Evolutionary conservation across 2,113 vertebrate species (phyloP).

Genomic region (Diglossa brunneiventris): DNA sequence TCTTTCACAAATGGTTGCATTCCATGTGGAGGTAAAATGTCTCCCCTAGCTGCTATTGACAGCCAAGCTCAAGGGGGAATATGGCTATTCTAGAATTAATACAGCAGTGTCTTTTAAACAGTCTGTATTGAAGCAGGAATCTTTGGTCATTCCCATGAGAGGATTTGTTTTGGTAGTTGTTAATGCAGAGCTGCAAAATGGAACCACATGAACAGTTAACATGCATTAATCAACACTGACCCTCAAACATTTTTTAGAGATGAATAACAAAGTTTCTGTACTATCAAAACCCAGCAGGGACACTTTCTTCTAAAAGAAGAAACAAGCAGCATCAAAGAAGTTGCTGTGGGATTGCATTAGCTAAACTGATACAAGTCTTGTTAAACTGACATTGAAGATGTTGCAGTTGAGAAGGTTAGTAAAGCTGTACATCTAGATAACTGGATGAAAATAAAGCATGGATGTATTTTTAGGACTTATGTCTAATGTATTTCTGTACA

Average conservation of each 20-base stretch:
- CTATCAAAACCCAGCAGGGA: not conserved
- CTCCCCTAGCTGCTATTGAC: not conserved
- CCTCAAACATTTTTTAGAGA: not conserved
- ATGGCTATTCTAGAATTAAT: not conserved
- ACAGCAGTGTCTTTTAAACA: not conserved
- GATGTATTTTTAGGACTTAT: not conserved
- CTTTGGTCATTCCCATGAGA: not conserved
- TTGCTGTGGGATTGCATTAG: not conserved
- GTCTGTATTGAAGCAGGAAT: not conserved
- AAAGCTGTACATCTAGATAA: not conserved
- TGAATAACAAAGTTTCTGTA: not conserved
- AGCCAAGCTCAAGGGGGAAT: not conserved
- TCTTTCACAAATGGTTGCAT: not conserved
- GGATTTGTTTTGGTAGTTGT: not conserved
- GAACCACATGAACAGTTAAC: fast-evolving
- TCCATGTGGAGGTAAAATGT: not conserved
- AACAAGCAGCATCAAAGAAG: not conserved
- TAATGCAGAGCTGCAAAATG: not conserved
- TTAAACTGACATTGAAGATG: not conserved
- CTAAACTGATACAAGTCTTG: not conserved
- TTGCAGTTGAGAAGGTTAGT: not conserved
- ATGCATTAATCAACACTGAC: not conserved
- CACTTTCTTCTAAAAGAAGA: not conserved
- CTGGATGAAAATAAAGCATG: not conserved
- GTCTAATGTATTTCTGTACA: not conserved